Percentiles rank a stretch among this genome's conserved stretches.
Conservation (phyloP, 2,113 vertebrate species). For the Apeltes quadracus region DNA sequence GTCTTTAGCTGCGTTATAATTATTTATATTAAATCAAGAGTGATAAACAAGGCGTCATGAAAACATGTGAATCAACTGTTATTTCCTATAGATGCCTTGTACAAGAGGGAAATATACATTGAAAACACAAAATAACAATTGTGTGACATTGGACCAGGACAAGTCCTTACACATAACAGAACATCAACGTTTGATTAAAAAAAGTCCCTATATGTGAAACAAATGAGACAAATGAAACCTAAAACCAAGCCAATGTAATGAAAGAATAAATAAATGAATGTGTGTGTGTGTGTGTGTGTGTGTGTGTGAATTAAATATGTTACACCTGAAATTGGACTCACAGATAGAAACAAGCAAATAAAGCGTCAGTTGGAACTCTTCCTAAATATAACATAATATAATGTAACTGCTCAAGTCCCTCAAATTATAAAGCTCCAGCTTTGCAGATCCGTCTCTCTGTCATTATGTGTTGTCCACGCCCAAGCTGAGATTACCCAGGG, state of each 20-base stretch:
- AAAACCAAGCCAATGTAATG: neutral
- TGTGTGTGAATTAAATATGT: neutral
- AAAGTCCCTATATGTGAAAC: neutral
- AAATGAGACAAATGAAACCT: neutral
- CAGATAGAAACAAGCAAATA: no score
- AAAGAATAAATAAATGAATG: no score
- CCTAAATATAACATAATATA: no score
- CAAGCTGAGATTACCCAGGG: neutral
- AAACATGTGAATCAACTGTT: conserved; percentile 18
- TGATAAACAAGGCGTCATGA: conserved; percentile 10
- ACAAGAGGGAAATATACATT: neutral
- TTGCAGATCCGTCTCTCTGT: neutral
- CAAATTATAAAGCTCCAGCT: neutral
- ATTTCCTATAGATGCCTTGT: neutral
- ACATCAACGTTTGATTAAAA: neutral
- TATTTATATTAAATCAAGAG: no score
- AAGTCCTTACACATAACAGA: neutral
- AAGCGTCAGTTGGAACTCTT: no score
- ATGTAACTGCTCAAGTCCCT: neutral
- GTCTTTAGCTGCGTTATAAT: neutral
- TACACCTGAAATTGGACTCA: neutral
- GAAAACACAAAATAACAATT: no score
- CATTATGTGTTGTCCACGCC: neutral
- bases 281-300: no score
- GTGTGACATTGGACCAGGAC: no score